Base-by-base conservation (phyloP, 2,888 invertebrate species). In the Cepaea hortensis region DNA sequence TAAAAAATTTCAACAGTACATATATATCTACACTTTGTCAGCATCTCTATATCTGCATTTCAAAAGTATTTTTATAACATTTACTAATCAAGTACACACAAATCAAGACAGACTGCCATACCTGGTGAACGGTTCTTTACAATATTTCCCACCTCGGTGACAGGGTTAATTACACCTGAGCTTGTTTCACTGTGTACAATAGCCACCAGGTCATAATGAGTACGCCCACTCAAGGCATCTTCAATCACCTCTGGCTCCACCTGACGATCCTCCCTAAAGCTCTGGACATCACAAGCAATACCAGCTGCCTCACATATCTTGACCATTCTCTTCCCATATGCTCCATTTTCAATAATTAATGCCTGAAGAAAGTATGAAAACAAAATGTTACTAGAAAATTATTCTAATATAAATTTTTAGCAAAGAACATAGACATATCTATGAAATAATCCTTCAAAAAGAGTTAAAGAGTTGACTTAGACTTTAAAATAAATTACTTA, bases 111-210 rank as follows among this genome's bases (percentile, higher is more conserved):
- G 5, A 35, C 1, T 46, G 7, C 81, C 83, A 81, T 87, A 91
- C 92, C 89, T 79, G 94, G 94, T 73, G 90, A 90, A 65, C 90
- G 84, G 20, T 90, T 89, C 88, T 94, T 93, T 13, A 95, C 92
- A 62, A 93, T 81, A 35, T 91, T 86, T 6, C 95, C 95, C 15
- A 95, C 91, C 79, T 93, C 91, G 76, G 91, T 91, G 7, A 95
- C 93, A 6, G 94, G 94, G 90, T 95, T 95, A 72, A 95, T 89
- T 15, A 95, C 92, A 5, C 95, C 95, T 50, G 94, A 94, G 88
- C 95, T 95, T 5, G 95, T 95, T 89, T 95, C 95, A 90, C 95
- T 95, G 89, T 95, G 95, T 20, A 95, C 94, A 13, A 95, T 91
- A 18, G 94, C 92, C 35, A 95, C 94, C n/a, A 93, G 89, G 13